Conservation (phyloP, 2,797 vertebrate genomes). For the Sphenopsis melanotis region DNA sequence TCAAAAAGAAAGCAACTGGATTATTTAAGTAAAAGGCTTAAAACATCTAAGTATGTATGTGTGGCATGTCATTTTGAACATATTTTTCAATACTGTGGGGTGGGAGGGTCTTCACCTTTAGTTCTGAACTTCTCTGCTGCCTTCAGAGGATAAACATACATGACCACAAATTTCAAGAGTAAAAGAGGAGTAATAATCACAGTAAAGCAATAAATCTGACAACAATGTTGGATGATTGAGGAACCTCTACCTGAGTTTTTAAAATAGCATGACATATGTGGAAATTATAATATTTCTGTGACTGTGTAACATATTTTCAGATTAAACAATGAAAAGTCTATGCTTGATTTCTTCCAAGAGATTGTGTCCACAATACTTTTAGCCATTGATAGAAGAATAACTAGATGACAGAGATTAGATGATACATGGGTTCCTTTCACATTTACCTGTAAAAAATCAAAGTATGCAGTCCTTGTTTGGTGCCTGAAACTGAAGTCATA, state of each 20-base stretch:
- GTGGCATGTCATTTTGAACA: neutral
- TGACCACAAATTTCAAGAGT: neutral
- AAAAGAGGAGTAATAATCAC: neutral
- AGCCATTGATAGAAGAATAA: neutral
- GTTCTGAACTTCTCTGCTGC: neutral
- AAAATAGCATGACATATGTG: neutral
- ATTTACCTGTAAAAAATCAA: neutral
- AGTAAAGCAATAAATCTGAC: neutral
- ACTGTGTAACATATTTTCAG: neutral
- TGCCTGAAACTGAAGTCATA: neutral
- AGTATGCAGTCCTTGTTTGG: neutral
- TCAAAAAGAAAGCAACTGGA: neutral
- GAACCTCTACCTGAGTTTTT: neutral
- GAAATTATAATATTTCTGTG: neutral
- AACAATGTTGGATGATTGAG: neutral
- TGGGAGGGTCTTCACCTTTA: accelerated
- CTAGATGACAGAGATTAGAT: neutral
- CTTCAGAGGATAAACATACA: neutral
- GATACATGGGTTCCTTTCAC: neutral
- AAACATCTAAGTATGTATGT: neutral
- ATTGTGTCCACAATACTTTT: neutral
- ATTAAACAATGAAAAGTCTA: neutral
- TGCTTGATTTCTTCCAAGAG: neutral
- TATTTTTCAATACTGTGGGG: neutral
- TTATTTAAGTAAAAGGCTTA: neutral